Evolutionary conservation across 2,113 vertebrate species (phyloP), one percentile per base, ranked within the genome.

Genomic region (Alces alces): DNA sequence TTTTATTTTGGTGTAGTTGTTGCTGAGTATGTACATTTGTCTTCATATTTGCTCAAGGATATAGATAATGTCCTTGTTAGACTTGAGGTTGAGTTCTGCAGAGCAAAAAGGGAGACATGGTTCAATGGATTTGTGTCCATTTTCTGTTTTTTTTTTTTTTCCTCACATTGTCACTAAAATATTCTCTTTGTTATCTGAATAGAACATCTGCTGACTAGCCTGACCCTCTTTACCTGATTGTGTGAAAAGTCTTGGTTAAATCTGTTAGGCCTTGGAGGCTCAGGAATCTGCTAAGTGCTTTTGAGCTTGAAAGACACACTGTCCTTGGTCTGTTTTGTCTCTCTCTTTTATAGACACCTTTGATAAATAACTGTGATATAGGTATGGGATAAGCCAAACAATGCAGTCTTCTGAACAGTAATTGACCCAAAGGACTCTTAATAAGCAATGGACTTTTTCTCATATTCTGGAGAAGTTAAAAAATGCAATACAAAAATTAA

Each of bases 111-210:
- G 98, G 97, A 98, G 93, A 99, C 98, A 99, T 89, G 99, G 99
- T 99, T 99, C 99, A 99, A 98, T 98, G 99, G 93, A 73, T 99
- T 98, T 99, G 98, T 98, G 98, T 98, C 98, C 98, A 98, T 99
- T 99, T 98, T 99, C 99, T 99, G 99, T 76, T 61, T 15, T 45
- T 19, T 76, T 61, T 15, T 76, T 19, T 98, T 99, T 99, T 99
- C 99, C 99, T 99, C 99, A 99, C 99, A 99, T 99, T 99, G 99
- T 99, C 99, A 99, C 99, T 99, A 99, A 99, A 99, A 99, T 99
- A 99, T 98, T 99, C 98, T 99, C 98, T 99, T 99, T 99, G 99
- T 99, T 99, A 99, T 99, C 98, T 99, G 99, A 98, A 97, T 98
- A 97, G 97, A 98, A 98, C 98, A 97, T 98, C 97, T 99, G 97